Evolutionary conservation across 2,797 vertebrate genomes (phyloP).

Genomic region (Jordanella pulchra): DNA sequence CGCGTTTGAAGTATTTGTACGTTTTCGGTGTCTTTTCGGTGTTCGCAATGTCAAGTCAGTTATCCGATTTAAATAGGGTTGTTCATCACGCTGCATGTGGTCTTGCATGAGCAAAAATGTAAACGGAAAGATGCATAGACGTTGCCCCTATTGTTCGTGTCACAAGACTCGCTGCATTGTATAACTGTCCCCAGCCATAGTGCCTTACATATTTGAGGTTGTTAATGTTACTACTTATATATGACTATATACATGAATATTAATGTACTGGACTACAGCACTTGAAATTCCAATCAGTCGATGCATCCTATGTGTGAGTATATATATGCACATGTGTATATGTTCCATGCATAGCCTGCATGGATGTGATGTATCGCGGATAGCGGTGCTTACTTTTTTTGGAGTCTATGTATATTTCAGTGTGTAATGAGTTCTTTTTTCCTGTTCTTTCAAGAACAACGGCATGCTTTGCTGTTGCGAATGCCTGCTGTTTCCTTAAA

Average conservation of each 20-base stretch:
- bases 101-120: constrained; percentile 96
- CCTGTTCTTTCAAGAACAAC: constrained; percentile 84
- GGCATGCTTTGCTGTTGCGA: constrained; percentile 90
- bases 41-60: constrained; percentile 94
- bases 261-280: constrained; percentile 99
- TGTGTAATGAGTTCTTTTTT: constrained; percentile 76
- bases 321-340: constrained; percentile 78
- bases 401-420: constrained; percentile 81
- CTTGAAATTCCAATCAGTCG: constrained; percentile 96
- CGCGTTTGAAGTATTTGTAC: constrained; percentile 89
- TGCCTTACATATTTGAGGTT: constrained; percentile 99
- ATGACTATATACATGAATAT: constrained; percentile 86
- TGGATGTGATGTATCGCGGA: constrained; percentile 81
- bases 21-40: constrained; percentile 87
- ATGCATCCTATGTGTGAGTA: constrained; percentile 84
- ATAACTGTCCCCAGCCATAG: constrained; percentile 98
- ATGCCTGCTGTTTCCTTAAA: constrained; percentile 85
- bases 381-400: constrained; percentile 85
- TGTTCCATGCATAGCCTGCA: constrained; percentile 79
- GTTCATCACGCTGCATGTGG: constrained; percentile 99
- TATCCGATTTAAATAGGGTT: constrained; percentile 85
- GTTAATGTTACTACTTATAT: constrained; percentile 99
- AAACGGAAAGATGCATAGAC: constrained; percentile 87
- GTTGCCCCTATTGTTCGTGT: constrained; percentile 94
- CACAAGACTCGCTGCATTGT: constrained; percentile 98